These are phyloP conservation scores for Vesta saturnalis DNA, from an alignment of 2,888 invertebrate genomes.

Conservation along the genomic window DNA sequence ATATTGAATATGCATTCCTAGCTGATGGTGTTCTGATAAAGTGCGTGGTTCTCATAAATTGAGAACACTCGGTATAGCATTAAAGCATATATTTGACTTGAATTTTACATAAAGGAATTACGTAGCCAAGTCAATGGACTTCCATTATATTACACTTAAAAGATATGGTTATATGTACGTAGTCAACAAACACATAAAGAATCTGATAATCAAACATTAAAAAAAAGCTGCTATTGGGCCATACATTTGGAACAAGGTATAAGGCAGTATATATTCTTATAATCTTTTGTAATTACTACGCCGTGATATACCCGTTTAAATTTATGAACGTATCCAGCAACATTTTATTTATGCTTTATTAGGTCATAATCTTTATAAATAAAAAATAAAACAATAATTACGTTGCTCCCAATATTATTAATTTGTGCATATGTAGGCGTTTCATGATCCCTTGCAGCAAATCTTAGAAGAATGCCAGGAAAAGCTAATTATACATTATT, in stretches of 20 bases:
- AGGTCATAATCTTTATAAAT: slow-evolving; percentile 15
- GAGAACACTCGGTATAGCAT: no score
- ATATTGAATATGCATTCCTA: no score
- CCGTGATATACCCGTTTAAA: slow-evolving; percentile 14
- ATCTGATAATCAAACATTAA: slow-evolving; percentile 1
- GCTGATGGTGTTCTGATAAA: no score
- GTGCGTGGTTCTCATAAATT: no score
- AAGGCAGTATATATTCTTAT: background rate
- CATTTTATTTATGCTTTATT: slow-evolving; percentile 16
- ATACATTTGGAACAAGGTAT: background rate
- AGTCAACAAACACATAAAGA: background rate
- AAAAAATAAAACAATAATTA: slow-evolving; percentile 9
- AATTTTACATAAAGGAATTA: no score
- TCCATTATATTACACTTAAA: background rate
- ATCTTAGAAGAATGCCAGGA: slow-evolving; percentile 17
- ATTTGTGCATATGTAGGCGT: slow-evolving; percentile 19
- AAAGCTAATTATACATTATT: slow-evolving; percentile 15
- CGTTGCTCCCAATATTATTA: slow-evolving; percentile 15
- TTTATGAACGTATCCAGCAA: slow-evolving; percentile 5
- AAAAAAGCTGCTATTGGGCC: slow-evolving; percentile 1
- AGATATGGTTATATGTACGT: background rate
- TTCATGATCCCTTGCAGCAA: slow-evolving; percentile 21
- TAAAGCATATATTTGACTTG: no score
- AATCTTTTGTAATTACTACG: slow-evolving; percentile 7
- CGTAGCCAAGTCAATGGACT: background rate